Evolutionary conservation across 2,113 vertebrate genomes (phyloP), one percentile per base, ranked within the genome.

Genomic region (Sapayoa aenigma): DNA sequence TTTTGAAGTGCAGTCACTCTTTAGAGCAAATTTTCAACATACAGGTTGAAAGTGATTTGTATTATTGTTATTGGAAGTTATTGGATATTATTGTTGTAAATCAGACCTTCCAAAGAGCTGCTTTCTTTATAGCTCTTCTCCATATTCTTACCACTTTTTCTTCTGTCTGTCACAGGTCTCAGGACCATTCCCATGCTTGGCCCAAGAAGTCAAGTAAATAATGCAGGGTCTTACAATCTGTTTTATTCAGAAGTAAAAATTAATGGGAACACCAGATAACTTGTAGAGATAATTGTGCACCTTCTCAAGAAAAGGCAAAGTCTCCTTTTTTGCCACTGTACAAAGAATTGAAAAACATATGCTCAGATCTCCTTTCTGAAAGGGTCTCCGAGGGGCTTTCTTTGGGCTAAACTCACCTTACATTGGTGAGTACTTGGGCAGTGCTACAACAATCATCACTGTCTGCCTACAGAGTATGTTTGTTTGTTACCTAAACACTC

Each of bases 281-380:
- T 53, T 52, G 47, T 20, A 39, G 14, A 67, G 28, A 16, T 46
- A 75, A 37, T 5, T 41, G 20, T 49, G 12, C 9, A 65, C 6
- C 7, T 72, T 75, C 33, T 76, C 15, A 37, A 53, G 58, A 39
- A 44, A 9, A 74, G 22, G 12, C 5, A 22, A 74, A 33, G 2
- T 67, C 20, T 53, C n/a, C 15, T 27, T 93, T 93, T 55, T 35
- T 55, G n/a, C 6, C 24, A 22, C 11, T 75, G 82, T 7, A 21
- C 0, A 2, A 46, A 33, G 13, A 59, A 31, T 0, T 65, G 22
- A 56, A 76, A 89, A 79, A 16, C 6, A 31, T 4, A 3, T 4
- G 6, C 2, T 66, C 1, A 33, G 59, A 50, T 44, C 6, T 73
- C 16, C n/a, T 23, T 55, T 50, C 56, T 47, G 17, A 47, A 59